Evolutionary conservation across 2,797 vertebrate genomes (phyloP).

Genomic region (Neosilurus hyrtlii): DNA sequence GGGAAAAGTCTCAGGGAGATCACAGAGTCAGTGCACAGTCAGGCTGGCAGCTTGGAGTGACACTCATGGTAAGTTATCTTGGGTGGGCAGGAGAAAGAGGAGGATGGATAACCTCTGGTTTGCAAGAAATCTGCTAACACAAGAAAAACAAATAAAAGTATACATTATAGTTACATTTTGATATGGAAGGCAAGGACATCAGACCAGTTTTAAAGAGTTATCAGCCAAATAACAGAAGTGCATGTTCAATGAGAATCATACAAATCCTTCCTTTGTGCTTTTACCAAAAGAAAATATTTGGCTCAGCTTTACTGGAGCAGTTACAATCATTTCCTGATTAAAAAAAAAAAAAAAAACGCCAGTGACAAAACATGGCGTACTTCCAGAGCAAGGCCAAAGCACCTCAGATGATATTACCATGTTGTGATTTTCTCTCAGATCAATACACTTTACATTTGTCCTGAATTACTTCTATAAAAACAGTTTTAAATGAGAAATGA

Average conservation of each 20-base stretch:
- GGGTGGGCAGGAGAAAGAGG: constrained; percentile 61
- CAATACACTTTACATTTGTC: constrained; percentile 52
- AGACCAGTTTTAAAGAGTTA: constrained; percentile 46
- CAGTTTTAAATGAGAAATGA: neutral
- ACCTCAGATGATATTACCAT: constrained; percentile 53
- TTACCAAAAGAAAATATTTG: constrained; percentile 54
- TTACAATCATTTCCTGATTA: constrained; percentile 27
- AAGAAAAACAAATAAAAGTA: constrained; percentile 45
- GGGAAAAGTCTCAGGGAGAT: constrained; percentile 46
- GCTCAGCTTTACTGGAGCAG: constrained; percentile 42
- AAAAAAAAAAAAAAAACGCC: neutral
- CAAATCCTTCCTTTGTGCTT: constrained; percentile 15
- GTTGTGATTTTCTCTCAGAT: constrained; percentile 56
- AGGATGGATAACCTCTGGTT: constrained; percentile 62
- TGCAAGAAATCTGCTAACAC: constrained; percentile 70
- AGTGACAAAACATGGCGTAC: constrained; percentile 37
- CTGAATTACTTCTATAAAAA: constrained; percentile 31
- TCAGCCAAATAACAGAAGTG: constrained; percentile 4
- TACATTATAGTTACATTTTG: constrained; percentile 54
- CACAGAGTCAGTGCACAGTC: constrained; percentile 36
- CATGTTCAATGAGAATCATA: neutral
- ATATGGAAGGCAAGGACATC: constrained; percentile 11
- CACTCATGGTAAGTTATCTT: constrained; percentile 64
- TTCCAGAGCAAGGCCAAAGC: constrained; percentile 51
- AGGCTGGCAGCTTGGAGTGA: constrained; percentile 54